Conservation (phyloP, 2,888 invertebrate genomes). For the Drosophila lutescens region DNA sequence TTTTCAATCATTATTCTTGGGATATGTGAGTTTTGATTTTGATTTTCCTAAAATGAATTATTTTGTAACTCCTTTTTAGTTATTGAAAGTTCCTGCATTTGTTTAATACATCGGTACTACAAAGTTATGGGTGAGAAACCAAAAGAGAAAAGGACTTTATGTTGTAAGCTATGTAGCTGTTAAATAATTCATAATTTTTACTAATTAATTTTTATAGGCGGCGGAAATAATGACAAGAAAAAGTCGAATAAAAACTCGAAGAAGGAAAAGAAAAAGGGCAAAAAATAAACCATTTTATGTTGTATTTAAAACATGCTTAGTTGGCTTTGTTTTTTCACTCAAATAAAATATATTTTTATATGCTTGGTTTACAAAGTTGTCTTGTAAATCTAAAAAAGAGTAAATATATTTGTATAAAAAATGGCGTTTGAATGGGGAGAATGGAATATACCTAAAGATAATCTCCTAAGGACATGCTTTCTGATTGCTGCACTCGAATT, state of each 20-base stretch:
- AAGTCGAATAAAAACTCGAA: not conserved
- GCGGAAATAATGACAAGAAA: constrained; percentile 12
- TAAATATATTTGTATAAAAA: not conserved
- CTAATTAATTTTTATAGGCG: not conserved
- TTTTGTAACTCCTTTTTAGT: constrained; percentile 29
- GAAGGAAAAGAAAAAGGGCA: constrained; percentile 27
- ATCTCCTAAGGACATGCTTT: constrained; percentile 29
- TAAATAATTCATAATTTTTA: not conserved
- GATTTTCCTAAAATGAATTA: not conserved
- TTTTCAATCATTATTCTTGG: constrained; percentile 60
- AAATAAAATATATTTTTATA: constrained; percentile 1
- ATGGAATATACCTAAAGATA: not conserved
- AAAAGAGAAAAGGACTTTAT: constrained; percentile 21
- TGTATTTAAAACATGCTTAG: not conserved
- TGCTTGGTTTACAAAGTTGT: not conserved
- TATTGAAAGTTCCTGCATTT: constrained; percentile 58
- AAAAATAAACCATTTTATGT: constrained; percentile 5
- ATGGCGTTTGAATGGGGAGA: not conserved
- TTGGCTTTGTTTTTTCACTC: constrained; percentile 17
- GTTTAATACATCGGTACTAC: constrained; percentile 55
- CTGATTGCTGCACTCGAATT: constrained; percentile 48
- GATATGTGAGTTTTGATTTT: constrained; percentile 47
- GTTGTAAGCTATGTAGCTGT: constrained; percentile 6
- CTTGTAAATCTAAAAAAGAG: not conserved
- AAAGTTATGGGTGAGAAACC: constrained; percentile 37